These are phyloP conservation scores for Strigops habroptila DNA, from an alignment of 2,113 vertebrate species.

Conservation along the genomic window DNA sequence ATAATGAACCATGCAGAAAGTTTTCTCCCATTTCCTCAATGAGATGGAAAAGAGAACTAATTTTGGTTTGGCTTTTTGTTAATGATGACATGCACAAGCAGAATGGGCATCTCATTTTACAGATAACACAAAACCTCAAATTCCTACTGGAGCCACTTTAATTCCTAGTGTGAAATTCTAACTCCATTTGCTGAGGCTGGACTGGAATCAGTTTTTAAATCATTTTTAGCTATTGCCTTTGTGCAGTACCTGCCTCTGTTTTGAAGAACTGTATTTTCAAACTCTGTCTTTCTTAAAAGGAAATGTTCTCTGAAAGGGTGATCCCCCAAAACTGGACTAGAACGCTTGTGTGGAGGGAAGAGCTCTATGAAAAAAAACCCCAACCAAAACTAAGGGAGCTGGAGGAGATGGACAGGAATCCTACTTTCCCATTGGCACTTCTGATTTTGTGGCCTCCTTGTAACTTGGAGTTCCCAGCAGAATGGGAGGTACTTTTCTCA, in stretches of 20 bases:
- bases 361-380: neutral
- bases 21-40: neutral
- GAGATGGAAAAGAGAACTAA: neutral
- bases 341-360: neutral
- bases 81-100: neutral
- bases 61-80: neutral
- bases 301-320: neutral
- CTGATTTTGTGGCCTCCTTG: neutral
- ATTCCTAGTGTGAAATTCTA: neutral
- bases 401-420: neutral
- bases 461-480: neutral
- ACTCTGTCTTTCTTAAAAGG: neutral
- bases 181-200: neutral
- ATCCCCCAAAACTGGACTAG: neutral
- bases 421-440: neutral
- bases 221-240: neutral
- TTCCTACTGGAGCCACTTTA: neutral
- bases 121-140: neutral
- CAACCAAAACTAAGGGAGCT: neutral
- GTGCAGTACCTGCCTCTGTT: neutral
- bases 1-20: neutral
- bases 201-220: neutral
- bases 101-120: neutral
- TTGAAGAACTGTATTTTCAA: neutral
- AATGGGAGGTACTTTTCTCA: neutral